Evolutionary conservation across 2,888 invertebrate species (phyloP), one percentile per base, ranked within the genome.

Genomic region (Phalangium opilio): DNA sequence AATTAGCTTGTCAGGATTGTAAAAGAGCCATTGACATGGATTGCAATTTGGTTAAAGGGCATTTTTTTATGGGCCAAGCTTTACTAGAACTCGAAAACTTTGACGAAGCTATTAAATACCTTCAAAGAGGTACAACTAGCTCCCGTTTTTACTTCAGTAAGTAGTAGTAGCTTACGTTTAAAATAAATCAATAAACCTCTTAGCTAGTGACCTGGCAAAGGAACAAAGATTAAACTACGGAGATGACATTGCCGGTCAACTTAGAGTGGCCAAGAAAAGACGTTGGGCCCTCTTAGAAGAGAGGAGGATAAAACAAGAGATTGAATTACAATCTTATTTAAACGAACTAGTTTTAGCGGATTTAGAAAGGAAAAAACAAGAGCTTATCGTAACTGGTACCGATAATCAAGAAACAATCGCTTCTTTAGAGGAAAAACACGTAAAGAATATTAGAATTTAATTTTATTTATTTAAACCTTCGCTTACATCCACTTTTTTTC

Each of bases 51-150:
- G 83, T 96, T 11, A 98, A 98, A 64, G 96, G 87, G 1, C 93
- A 96, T 63, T 96, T 93, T 69, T 96, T 96, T 63, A 71, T 93
- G 49, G 96, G 96, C 1, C 85, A 91, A 63, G 90, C 93, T 1
- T 70, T 91, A 2, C 74, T 89, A 50, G 93, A 95, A 67, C 69
- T 83, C 59, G 86, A 85, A 55, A 76, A 78, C 51, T 85, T 81
- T 62, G 96, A 98, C 68, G 96, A 98, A 67, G 84, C 96, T n/a
- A 86, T 96, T 45, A 87, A 89, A 66, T 89, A 91, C 70, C 73
- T 95, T 54, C 89, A 87, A 63, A 76, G 89, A 75, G 91, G 90
- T 87, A n/a, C n/a, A n/a, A n/a, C n/a, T n/a, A n/a, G n/a, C n/a
- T n/a, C n/a, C n/a, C n/a, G n/a, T n/a, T n/a, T n/a, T n/a, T n/a